Base-by-base conservation (phyloP, 2,888 invertebrate species). In the Epinotia bilunana region DNA sequence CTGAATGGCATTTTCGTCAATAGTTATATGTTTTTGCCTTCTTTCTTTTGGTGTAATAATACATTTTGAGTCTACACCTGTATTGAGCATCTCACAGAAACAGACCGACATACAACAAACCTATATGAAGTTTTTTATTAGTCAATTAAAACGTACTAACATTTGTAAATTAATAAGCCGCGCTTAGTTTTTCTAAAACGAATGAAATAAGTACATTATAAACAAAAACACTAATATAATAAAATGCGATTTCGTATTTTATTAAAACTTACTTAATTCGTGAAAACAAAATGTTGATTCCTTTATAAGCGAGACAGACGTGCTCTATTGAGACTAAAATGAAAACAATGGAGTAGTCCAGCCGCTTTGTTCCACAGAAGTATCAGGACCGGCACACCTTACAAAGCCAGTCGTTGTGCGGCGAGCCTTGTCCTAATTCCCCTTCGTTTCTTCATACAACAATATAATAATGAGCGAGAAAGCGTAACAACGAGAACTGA, bases 281-380 rank as follows among this genome's bases (percentile, higher is more conserved):
- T 62, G 16, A 39, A 23, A 72, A 57, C n/a, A 12, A 72, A 72
- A 63, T 63, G 55, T 57, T 63, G 43, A 72, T 72, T 72, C 71
- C 55, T 71, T 63, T 72, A 55, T 60, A 58, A 60, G 9, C 33
- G 55, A 23, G 63, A 63, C 63, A 46, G 57, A 57, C 57, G 43
- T 72, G 69, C 76, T 79, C 80, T 79, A 80, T 82, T 82, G 79
- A 83, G 83, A 82, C 78, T 81, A 78, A 72, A 82, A 79, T 53
- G 80, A 81, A 83, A 82, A 84, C 85, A 84, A 84, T 80, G 72
- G 80, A 64, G 71, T 69, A 64, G 75, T 78, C 80, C 79, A 79
- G 79, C 77, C 80, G 79, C 78, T 79, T 63, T 74, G 76, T 78
- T 79, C 74, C 77, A 69, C 71, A 73, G 67, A 67, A 64, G 67